Evolutionary conservation across 2,888 invertebrate species (phyloP), one percentile per base, ranked within the genome.

Genomic region (Xestobium rufovillosum): DNA sequence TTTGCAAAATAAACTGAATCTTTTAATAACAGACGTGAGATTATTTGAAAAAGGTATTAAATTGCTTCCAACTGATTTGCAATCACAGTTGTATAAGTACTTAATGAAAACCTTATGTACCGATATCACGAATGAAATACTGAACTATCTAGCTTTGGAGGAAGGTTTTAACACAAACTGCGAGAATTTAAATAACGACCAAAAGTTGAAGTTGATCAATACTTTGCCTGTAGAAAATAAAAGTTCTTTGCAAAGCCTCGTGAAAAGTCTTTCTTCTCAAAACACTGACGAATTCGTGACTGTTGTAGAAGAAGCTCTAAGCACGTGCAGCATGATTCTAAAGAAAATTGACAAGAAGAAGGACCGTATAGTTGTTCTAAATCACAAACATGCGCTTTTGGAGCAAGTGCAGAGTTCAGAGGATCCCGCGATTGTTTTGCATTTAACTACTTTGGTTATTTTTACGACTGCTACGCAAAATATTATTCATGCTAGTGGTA

Each of bases 271-370:
- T 6, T 67, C 71, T 43, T 81, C 80, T 31, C 76, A 72, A 56
- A 78, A 71, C 39, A 67, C 89, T 38, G 92, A 92, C 36, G 80
- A 84, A 3, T 92, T 92, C 61, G 75, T 86, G 49, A 70, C 72
- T 48, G 71, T 77, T n/a, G 69, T 83, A 26, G 91, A 92, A 52
- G 63, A 72, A 1, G 78, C 82, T 30, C 67, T 92, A 48, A 67
- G 75, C 11, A 69, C 74, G 32, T 83, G 83, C 59, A 80, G 82
- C 41, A 80, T 90, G 76, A 81, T 86, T 48, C 65, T 90, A 43
- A 87, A 83, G 55, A 94, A 92, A 64, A 73, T 82, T 43, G 94
- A 95, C 59, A 92, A 91, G 62, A 92, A 90, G 60, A 88, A 87
- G 58, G 82, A 85, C 59, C 75, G 88, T 45, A 71, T 80, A 25